phyloP scores from a whole-genome alignment of 1,140 invertebrate genomes.

The Gonioctena quinquepunctata region DNA sequence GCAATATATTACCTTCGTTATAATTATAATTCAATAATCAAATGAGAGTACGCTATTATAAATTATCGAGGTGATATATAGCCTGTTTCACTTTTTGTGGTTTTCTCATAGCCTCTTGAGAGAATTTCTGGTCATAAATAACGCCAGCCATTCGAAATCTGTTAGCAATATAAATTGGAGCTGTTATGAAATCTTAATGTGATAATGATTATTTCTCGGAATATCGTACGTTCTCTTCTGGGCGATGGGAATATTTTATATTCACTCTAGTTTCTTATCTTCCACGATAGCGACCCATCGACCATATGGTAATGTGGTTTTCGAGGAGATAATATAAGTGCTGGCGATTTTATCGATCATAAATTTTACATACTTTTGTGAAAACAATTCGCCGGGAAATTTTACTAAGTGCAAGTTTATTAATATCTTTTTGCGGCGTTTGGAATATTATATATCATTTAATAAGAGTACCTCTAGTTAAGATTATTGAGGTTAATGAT shows the following conservation, averaged over 20 bases:
- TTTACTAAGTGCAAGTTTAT: no score
- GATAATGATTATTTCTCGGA: background rate
- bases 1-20: background rate
- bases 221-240: background rate
- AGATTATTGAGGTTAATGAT: no score
- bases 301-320: no score
- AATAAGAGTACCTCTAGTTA: no score
- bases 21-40: constrained; percentile 9
- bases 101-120: background rate
- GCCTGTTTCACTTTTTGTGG: constrained; percentile 5
- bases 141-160: background rate
- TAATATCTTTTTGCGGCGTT: no score
- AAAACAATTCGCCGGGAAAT: no score
- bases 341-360: no score
- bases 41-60: constrained; percentile 1
- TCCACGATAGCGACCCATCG: no score
- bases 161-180: background rate
- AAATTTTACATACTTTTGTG: no score
- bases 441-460: no score
- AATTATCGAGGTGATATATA: background rate
- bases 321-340: no score
- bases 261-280: no score
- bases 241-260: background rate
- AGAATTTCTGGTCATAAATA: background rate
- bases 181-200: background rate